Conservation (phyloP, 2,888 invertebrate species). For the Spisula solida region DNA sequence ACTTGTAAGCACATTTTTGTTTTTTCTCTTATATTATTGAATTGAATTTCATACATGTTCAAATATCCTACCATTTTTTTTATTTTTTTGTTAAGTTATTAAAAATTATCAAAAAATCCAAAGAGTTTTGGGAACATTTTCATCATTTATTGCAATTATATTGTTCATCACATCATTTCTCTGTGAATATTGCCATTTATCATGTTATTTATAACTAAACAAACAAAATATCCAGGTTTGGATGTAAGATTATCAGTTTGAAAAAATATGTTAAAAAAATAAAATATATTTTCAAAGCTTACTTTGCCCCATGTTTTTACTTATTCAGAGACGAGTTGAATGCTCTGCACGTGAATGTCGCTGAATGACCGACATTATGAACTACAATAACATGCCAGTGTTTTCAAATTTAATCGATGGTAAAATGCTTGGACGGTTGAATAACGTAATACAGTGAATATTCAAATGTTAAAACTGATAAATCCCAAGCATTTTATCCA, state of each 20-base stretch:
- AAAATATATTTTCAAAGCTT: conserved; percentile 61
- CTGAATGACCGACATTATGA: no score
- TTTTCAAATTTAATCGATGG: background rate
- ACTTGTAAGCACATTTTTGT: conserved; percentile 51
- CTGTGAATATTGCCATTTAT: conserved; percentile 68
- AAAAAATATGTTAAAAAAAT: conserved; percentile 66
- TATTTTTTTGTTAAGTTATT: conserved; percentile 57
- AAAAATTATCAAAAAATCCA: conserved; percentile 51
- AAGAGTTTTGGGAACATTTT: conserved; percentile 62
- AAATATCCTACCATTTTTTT: conserved; percentile 49
- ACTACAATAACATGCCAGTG: conserved; percentile 4
- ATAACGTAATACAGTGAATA: background rate
- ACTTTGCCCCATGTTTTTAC: conserved; percentile 25
- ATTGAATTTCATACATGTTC: conserved; percentile 37
- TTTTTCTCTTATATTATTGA: conserved; percentile 29
- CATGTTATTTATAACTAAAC: conserved; percentile 73
- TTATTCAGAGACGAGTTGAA: background rate
- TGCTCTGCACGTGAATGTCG: background rate
- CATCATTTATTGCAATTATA: conserved; percentile 31
- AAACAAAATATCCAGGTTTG: conserved; percentile 68
- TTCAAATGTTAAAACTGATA: background rate
- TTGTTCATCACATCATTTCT: conserved; percentile 45
- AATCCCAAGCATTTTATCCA: conserved; percentile 17
- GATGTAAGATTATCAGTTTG: conserved; percentile 68
- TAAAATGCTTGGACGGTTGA: background rate